Conservation (phyloP, 2,888 invertebrate species). For the Masnerella sp. region DNA sequence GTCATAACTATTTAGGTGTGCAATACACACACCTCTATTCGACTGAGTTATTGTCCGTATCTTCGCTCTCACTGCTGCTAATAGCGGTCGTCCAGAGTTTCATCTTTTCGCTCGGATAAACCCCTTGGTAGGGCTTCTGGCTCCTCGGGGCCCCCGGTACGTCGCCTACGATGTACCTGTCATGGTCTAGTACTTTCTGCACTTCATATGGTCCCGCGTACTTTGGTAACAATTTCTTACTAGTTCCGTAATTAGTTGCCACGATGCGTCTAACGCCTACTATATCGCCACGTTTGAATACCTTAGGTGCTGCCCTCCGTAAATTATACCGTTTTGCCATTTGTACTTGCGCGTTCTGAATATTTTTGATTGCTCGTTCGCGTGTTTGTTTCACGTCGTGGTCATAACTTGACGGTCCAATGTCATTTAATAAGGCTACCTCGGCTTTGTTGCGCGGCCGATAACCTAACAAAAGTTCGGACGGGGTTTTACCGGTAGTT, state of each 20-base stretch:
- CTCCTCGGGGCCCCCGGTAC: no score
- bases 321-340: not conserved
- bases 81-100: not conserved
- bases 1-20: no score
- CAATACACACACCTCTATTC: no score
- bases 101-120: not conserved
- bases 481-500: not conserved
- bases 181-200: not conserved
- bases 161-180: not conserved
- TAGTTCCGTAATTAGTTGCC: not conserved
- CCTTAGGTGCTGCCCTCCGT: not conserved
- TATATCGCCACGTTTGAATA: no score
- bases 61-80: constrained; percentile 1
- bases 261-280: no score
- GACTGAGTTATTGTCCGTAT: no score
- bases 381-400: not conserved
- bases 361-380: not conserved
- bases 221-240: not conserved
- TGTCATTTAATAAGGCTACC: not conserved
- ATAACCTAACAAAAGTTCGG: not conserved
- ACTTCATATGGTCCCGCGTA: not conserved
- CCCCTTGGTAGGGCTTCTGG: not conserved
- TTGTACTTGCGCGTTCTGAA: not conserved
- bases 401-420: not conserved
- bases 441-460: not conserved